Evolutionary conservation across 2,888 invertebrate species (phyloP).

Genomic region (Enchytraeus crypticus): DNA sequence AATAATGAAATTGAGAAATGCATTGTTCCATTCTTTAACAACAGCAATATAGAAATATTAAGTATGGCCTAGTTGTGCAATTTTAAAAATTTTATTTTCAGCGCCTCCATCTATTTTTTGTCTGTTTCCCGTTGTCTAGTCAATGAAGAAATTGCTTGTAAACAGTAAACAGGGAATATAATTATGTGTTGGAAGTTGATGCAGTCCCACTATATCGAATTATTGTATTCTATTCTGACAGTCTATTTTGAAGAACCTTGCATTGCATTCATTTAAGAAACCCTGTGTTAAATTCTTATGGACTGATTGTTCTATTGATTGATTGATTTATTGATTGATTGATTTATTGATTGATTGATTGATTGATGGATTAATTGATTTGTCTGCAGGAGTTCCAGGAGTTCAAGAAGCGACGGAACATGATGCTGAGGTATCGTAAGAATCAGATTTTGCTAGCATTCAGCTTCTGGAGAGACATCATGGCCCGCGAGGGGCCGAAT

Average conservation of each 20-base stretch:
- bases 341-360: no score
- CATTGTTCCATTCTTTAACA: no score
- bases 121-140: background rate
- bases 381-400: slow-evolving; percentile 56
- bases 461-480: slow-evolving; percentile 86
- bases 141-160: no score
- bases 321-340: no score
- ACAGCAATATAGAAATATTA: no score
- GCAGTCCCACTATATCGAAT: no score
- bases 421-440: slow-evolving; percentile 68
- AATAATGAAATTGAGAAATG: no score
- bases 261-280: slow-evolving; percentile 30
- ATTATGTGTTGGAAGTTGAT: background rate
- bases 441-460: slow-evolving; percentile 88
- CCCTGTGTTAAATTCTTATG: no score
- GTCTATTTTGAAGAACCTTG: background rate
- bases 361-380: no score
- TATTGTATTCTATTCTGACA: background rate
- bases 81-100: background rate
- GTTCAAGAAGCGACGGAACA: slow-evolving; percentile 38
- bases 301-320: no score
- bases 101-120: background rate
- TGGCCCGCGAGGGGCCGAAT: slow-evolving; percentile 63
- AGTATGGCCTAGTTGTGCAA: background rate
- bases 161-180: no score